Base-by-base conservation (phyloP, 2,888 invertebrate genomes). In the Phyllotreta cruciferae region DNA sequence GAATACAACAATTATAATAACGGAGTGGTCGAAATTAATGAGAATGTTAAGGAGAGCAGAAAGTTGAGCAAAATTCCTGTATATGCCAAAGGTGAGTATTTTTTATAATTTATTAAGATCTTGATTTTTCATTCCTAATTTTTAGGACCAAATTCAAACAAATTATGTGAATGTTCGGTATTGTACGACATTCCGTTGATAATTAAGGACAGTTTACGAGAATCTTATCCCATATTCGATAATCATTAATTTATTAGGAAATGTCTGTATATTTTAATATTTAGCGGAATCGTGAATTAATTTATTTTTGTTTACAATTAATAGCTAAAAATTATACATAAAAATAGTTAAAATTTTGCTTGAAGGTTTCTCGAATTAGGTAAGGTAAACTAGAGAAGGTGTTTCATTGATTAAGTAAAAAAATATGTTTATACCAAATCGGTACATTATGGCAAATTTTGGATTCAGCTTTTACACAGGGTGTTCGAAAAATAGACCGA, bases 141-240 rank as follows among this genome's bases (percentile, higher is more conserved):
- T 71, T 54, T 50, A 75, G 75, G 75, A 7, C 72, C 75, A 3
- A 67, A 69, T 38, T 61, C 47, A 55, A 64, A 70, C 8, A 66
- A 67, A 10, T 54, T 77, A 6, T 35, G 57, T 6, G 60, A 68
- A 55, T 70, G 73, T 35, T 58, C 54, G 1, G 63, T 70, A 6
- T 62, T 77, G 3, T 74, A 73, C 49, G 75, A 77, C 47, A 68
- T 77, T 36, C 77, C 77, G n/a, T 64, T 72, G 9, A 66, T 69
- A 8, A 62, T 77, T 11, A 73, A 74, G 52, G 70, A 69, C 52
- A 70, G 69, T 47, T 53, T 74, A 49, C 69, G 67, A 60, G 60
- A 70, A 63, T 49, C 41, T 6, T 65, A 63, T 35, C 67, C 69
- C 9, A 64, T 41, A 14, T 69, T 67, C 50, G 63, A 39, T 10